A percentile compares a stretch with the other conserved stretches of the same genome.
Conservation (phyloP, 2,888 invertebrate genomes). For the Caenorhabditis sp. region DNA sequence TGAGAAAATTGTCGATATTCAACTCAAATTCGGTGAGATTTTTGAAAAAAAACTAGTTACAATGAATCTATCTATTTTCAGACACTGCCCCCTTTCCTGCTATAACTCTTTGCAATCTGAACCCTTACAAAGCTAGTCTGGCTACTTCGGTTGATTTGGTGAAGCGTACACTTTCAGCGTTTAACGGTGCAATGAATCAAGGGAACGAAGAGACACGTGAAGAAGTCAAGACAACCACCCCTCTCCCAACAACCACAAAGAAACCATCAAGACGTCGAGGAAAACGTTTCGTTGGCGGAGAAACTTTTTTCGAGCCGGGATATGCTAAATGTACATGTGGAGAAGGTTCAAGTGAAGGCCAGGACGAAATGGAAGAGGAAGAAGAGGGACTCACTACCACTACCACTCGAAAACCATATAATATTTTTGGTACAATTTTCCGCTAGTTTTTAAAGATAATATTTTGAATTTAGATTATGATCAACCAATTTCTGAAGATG, state of each 20-base stretch:
- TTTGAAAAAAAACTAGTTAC: not conserved
- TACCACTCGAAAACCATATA: constrained; percentile 36
- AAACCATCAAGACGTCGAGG: constrained; percentile 25
- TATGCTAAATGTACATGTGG: constrained; percentile 52
- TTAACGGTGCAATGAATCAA: constrained; percentile 65
- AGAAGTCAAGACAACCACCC: constrained; percentile 18
- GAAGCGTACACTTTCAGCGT: constrained; percentile 63
- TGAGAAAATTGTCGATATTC: constrained; percentile 70
- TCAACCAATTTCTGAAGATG: not conserved
- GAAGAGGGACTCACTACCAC: constrained; percentile 17
- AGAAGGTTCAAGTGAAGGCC: constrained; percentile 35
- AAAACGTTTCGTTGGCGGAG: constrained; percentile 46
- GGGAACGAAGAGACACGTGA: constrained; percentile 13
- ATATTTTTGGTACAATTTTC: constrained; percentile 41
- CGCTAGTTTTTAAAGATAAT: constrained; percentile 8
- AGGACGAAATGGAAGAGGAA: constrained; percentile 33
- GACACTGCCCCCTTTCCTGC: constrained; percentile 67
- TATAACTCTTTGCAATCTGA: constrained; percentile 68
- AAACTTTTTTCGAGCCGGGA: constrained; percentile 54
- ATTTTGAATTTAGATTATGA: not conserved
- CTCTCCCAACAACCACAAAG: constrained; percentile 30
- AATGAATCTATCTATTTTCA: constrained; percentile 14
- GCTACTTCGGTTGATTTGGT: constrained; percentile 64
- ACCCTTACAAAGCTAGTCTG: constrained; percentile 68
- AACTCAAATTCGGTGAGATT: constrained; percentile 64